phyloP scores from a whole-genome alignment of 2,888 invertebrate genomes.

The Drosophila meridionalis region DNA sequence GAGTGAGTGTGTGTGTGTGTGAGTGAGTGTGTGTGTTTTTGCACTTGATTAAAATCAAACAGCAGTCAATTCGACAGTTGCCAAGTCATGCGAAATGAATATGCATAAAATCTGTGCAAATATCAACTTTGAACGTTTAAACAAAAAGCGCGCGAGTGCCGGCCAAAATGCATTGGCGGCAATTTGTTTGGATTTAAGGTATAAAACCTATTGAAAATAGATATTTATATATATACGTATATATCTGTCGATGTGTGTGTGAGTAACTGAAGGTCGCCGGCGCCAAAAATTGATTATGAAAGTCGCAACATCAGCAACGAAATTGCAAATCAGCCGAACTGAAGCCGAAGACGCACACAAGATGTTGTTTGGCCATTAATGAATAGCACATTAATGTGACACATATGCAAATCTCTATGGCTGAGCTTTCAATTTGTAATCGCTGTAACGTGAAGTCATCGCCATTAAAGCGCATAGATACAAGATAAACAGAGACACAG shows the following conservation, averaged over 20 bases:
- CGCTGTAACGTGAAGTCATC: conserved; percentile 47
- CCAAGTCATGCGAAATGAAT: conserved; percentile 68
- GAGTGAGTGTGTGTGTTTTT: conserved; percentile 8
- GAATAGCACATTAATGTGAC: conserved; percentile 47
- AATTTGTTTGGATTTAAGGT: conserved; percentile 59
- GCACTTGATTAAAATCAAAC: conserved; percentile 45
- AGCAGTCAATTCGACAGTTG: conserved; percentile 48
- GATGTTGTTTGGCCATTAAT: conserved; percentile 47
- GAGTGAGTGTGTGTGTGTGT: conserved; percentile 1
- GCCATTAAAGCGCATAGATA: conserved; percentile 21
- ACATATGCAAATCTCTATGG: conserved; percentile 64
- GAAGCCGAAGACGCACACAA: conserved; percentile 20
- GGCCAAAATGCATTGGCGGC: conserved; percentile 61
- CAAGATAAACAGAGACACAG: conserved; percentile 11
- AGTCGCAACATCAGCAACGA: conserved; percentile 57
- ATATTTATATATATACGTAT: neutral
- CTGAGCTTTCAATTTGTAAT: conserved; percentile 35
- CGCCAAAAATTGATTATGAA: conserved; percentile 63
- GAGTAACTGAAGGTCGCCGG: conserved; percentile 69
- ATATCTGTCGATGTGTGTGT: neutral
- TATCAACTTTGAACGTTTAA: conserved; percentile 40
- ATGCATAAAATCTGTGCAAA: conserved; percentile 72
- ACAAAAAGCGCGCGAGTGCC: conserved; percentile 44
- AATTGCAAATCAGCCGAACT: conserved; percentile 39
- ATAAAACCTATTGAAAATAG: conserved; percentile 41